Conservation (phyloP, 2,113 vertebrate genomes). For the Myrmecophaga tridactyla region DNA sequence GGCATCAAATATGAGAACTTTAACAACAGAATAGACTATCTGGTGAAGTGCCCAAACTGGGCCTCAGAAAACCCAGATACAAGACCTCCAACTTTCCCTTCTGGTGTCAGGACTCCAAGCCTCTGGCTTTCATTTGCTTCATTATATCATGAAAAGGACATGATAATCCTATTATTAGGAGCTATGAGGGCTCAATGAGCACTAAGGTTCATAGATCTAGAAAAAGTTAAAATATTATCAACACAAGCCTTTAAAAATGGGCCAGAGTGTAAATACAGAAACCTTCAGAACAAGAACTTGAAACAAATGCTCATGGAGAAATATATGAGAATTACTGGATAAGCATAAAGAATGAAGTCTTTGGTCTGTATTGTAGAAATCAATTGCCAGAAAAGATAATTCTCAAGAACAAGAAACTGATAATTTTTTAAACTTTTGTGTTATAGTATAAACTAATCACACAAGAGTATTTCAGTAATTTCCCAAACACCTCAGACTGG, state of each 20-base stretch:
- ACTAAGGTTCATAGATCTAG: neutral
- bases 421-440: neutral
- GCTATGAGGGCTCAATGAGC: neutral
- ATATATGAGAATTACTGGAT: neutral
- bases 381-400: neutral
- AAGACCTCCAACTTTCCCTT: neutral
- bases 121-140: neutral
- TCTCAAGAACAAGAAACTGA: neutral
- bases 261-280: neutral
- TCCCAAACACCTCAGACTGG: neutral
- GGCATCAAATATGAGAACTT: neutral
- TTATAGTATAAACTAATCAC: neutral
- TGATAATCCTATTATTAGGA: neutral
- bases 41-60: neutral
- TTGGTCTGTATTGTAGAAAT: neutral
- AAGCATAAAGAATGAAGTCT: slow-evolving; percentile 6
- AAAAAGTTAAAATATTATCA: neutral
- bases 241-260: neutral
- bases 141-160: neutral
- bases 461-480: neutral
- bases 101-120: neutral
- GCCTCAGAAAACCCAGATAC: neutral
- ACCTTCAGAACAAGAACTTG: neutral
- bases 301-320: neutral
- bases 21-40: neutral